Evolutionary conservation across 2,113 vertebrate species (phyloP).

Genomic region (Albula goreensis): DNA sequence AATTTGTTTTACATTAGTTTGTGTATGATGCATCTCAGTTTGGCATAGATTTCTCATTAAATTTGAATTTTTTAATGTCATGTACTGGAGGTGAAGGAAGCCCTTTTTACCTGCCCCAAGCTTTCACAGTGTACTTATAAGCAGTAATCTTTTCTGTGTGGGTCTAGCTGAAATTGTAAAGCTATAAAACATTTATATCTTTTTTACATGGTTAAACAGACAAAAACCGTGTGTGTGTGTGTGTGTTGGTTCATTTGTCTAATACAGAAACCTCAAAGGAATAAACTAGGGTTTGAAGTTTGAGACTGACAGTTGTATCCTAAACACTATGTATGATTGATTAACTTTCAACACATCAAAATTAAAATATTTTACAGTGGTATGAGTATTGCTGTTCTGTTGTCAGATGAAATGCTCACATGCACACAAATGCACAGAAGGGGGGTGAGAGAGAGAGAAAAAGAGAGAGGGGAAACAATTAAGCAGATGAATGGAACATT

Average conservation of each 20-base stretch:
- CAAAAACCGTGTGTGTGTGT: neutral
- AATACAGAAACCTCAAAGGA: neutral
- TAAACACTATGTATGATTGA: no score
- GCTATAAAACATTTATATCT: constrained; percentile 34
- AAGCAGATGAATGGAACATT: constrained; percentile 57
- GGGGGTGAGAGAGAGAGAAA: no score
- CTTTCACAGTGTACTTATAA: constrained; percentile 24
- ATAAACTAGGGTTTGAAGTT: no score
- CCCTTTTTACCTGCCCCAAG: constrained; percentile 25
- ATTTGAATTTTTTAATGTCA: constrained; percentile 25
- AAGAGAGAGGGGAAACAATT: constrained; percentile 49
- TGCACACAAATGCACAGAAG: neutral
- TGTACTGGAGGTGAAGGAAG: constrained; percentile 24
- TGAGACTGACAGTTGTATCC: no score
- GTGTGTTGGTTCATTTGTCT: constrained; percentile 10
- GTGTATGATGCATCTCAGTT: neutral
- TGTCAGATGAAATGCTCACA: neutral
- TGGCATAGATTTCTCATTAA: constrained; percentile 17
- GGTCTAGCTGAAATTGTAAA: constrained; percentile 26
- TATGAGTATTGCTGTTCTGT: no score
- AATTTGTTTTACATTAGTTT: neutral
- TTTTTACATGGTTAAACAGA: constrained; percentile 39
- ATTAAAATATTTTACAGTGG: no score
- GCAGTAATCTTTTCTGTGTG: constrained; percentile 32
- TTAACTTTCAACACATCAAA: no score